Conservation (phyloP, 2,888 invertebrate genomes). For the Epistrophella euchroma region DNA sequence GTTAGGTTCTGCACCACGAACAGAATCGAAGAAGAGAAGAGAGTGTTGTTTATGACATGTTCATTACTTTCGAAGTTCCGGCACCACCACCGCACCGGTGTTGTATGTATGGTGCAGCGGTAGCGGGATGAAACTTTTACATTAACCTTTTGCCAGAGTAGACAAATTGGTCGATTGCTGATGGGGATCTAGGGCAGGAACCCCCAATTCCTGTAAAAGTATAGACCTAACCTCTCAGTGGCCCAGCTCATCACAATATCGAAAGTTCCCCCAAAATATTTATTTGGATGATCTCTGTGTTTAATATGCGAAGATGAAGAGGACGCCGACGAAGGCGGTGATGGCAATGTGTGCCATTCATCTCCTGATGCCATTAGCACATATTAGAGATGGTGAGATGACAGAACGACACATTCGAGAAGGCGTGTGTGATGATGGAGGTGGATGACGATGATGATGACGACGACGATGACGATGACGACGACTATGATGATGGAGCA, state of each 20-base stretch:
- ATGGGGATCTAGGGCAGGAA: conserved; percentile 45
- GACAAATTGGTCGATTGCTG: conserved; percentile 70
- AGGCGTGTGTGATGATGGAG: conserved; percentile 62
- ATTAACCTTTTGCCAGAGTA: conserved; percentile 52
- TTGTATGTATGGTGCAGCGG: too few relatives aligned
- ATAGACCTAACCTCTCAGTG: conserved; percentile 31
- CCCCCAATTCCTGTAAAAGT: conserved; percentile 16
- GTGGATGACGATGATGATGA: conserved; percentile 51
- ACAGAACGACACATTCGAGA: conserved; percentile 69
- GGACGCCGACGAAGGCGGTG: conserved; percentile 27
- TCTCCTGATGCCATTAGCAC: conserved; percentile 72
- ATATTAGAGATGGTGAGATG: conserved; percentile 73
- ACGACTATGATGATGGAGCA: conserved; percentile 72
- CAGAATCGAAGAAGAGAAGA: conserved; percentile 24
- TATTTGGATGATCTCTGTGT: conserved; percentile 53
- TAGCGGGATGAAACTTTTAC: conserved; percentile 41
- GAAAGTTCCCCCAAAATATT: conserved; percentile 22
- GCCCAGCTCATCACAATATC: conserved; percentile 62
- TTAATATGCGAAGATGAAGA: conserved; percentile 43
- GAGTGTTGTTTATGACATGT: conserved; percentile 75
- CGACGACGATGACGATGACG: conserved; percentile 33
- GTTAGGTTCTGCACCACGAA: conserved; percentile 68
- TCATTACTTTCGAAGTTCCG: conserved; percentile 69
- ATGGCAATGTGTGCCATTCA: conserved; percentile 68
- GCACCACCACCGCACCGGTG: not conserved